phyloP scores from a whole-genome alignment of 2,888 invertebrate genomes.

The Chaitophorus viminalis region DNA sequence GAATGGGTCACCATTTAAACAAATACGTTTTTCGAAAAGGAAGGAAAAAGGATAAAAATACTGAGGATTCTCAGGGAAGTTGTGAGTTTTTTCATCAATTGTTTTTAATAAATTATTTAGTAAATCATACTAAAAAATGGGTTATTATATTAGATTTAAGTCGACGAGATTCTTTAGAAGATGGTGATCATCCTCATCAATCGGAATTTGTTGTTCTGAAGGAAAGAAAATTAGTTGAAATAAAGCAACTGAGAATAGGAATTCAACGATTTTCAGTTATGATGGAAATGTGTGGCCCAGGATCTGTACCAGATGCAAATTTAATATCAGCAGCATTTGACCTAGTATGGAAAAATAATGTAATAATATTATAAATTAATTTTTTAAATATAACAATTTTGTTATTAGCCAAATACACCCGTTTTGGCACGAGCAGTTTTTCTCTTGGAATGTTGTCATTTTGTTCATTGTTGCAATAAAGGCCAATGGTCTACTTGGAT shows the following conservation, averaged over 20 bases:
- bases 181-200: slow-evolving; percentile 81
- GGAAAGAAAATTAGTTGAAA: slow-evolving; percentile 85
- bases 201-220: slow-evolving; percentile 89
- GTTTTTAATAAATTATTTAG: neutral
- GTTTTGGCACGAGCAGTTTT: slow-evolving; percentile 92
- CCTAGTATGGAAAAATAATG: slow-evolving; percentile 73
- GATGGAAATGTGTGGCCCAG: slow-evolving; percentile 94
- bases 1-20: slow-evolving; percentile 89
- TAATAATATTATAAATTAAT: neutral
- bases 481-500: slow-evolving; percentile 99
- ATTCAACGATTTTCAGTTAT: slow-evolving; percentile 90
- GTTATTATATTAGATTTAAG: slow-evolving; percentile 72
- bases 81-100: slow-evolving; percentile 71
- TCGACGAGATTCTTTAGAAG: slow-evolving; percentile 83
- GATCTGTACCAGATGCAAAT: slow-evolving; percentile 95
- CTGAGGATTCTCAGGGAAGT: slow-evolving; percentile 84
- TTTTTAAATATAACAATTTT: neutral
- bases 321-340: slow-evolving; percentile 93
- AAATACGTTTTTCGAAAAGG: slow-evolving; percentile 82
- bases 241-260: slow-evolving; percentile 83
- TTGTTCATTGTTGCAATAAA: slow-evolving; percentile 97
- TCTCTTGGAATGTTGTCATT: slow-evolving; percentile 92
- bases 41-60: slow-evolving; percentile 88
- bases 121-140: neutral
- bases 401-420: slow-evolving; percentile 85